Evolutionary conservation across 2,797 vertebrate species (phyloP).

Genomic region (Phyllotis vaccarum): DNA sequence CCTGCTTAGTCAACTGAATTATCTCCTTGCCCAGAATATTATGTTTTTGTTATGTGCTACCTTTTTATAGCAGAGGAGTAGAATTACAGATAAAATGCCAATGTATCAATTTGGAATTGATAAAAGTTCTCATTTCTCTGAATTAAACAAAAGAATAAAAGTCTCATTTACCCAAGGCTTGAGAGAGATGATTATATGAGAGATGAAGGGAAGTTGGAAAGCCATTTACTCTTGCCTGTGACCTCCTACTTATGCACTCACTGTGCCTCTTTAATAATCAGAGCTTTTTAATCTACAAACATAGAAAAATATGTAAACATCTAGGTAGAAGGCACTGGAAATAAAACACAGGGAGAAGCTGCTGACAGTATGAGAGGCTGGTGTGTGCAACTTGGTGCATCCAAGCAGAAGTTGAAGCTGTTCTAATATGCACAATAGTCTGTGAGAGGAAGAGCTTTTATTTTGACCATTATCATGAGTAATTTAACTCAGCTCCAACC

Average conservation of each 20-base stretch:
- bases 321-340: slow-evolving; percentile 15
- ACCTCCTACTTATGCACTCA: neutral
- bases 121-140: slow-evolving; percentile 21
- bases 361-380: neutral
- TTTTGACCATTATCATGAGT: neutral
- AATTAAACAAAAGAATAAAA: slow-evolving; percentile 13
- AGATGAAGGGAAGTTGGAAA: slow-evolving; percentile 24
- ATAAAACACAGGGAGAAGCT: neutral
- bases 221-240: neutral
- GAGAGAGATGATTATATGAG: neutral
- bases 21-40: neutral
- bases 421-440: slow-evolving; percentile 23
- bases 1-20: neutral
- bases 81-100: neutral
- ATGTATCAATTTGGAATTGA: neutral
- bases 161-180: neutral
- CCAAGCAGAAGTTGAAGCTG: neutral
- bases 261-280: neutral
- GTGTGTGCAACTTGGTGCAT: neutral
- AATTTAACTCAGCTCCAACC: neutral
- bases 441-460: neutral
- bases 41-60: neutral
- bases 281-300: neutral
- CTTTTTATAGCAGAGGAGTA: slow-evolving; percentile 21
- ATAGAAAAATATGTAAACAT: neutral